These are phyloP conservation scores for Fopius arisanus DNA, from an alignment of 1,140 invertebrate species.

Conservation along the genomic window DNA sequence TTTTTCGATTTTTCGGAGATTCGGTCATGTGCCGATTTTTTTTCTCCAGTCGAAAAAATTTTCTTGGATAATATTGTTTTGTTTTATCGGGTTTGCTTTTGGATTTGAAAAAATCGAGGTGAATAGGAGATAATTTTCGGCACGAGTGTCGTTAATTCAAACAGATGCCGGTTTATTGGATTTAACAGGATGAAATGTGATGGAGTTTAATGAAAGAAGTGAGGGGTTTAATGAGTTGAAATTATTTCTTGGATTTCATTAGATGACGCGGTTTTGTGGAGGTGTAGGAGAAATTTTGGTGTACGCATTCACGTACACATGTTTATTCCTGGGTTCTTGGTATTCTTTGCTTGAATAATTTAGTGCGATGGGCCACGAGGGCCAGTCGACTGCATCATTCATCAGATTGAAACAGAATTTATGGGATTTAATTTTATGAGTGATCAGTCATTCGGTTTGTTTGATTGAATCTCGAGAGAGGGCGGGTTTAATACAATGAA, in stretches of 20 bases:
- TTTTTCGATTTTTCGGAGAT: too few relatives aligned
- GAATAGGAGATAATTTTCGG: neutral
- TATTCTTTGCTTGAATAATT: neutral
- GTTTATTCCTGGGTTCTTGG: neutral
- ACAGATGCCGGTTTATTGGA: neutral
- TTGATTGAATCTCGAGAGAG: too few relatives aligned
- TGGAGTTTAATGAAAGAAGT: neutral
- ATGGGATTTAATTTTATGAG: neutral
- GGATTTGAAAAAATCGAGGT: neutral
- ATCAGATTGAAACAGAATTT: neutral
- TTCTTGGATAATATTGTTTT: too few relatives aligned
- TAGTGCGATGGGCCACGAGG: too few relatives aligned
- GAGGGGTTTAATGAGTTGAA: neutral
- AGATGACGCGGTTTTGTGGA: neutral
- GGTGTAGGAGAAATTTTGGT: neutral
- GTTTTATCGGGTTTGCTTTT: too few relatives aligned
- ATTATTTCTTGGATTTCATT: constrained; percentile 7
- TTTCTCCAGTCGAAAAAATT: too few relatives aligned
- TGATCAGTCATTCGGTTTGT: neutral
- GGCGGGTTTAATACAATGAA: too few relatives aligned
- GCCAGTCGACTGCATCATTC: neutral
- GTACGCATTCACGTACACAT: neutral
- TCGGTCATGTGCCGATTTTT: too few relatives aligned
- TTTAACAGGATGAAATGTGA: neutral
- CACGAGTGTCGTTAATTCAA: neutral